Base-by-base conservation (phyloP, 2,888 invertebrate genomes). In the Norana najaformis region DNA sequence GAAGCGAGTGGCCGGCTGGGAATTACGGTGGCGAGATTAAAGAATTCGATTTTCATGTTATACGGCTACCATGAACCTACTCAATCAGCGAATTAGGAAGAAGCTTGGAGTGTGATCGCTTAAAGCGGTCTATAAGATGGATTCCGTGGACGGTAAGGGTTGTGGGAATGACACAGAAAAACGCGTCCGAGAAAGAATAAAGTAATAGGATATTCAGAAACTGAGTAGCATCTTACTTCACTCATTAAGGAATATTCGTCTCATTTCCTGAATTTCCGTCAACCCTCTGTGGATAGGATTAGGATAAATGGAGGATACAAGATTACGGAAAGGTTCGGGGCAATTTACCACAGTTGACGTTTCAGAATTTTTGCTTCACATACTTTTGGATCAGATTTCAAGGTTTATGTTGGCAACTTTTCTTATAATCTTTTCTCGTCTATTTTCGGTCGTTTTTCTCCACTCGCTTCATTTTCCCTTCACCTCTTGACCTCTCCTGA, bases 1-100 rank as follows among this genome's bases (percentile, higher is more conserved):
- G 69, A 69, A 69, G 69, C 69, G 69, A 69, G 69, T 69, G 69
- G 69, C 69, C 69, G 69, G 69, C 30, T 69, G 69, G 69, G 69
- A 69, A 69, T 69, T 69, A 69, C 69, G 30, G 69, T 69, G 69
- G 69, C 69, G 69, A 69, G 69, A 69, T 69, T 69, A 69, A 69
- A 69, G 69, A 69, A 69, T n/a, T 69, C 69, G 69, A 69, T 69
- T 69, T 69, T 30, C 69, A n/a, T 69, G 69, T n/a, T 69, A 69
- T 69, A n/a, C 69, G n/a, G 69, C 69, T 69, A 69, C 8, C 69
- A 69, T 16, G 30, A 69, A n/a, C n/a, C 69, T 69, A 69, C 69
- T 69, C 69, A 69, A 69, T 69, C 69, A 69, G n/a, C 69, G 69
- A 69, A 69, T 69, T 69, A n/a, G 69, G 69, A 69, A 4, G 69